Evolutionary conservation across 1,140 invertebrate species (phyloP), one percentile per base, ranked within the genome.

Genomic region (Chlorops oryzae): DNA sequence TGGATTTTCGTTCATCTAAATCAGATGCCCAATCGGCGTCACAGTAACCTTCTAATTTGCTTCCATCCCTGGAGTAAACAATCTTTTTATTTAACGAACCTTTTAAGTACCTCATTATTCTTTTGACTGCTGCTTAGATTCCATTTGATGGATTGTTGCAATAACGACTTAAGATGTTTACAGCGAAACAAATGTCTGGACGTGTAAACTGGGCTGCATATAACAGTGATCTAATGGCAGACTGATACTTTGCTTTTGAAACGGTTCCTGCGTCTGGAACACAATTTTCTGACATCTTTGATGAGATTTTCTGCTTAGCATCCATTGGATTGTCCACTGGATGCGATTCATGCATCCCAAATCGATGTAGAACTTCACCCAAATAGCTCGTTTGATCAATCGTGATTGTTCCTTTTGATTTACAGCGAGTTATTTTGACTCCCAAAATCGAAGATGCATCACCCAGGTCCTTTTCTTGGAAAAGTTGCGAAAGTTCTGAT

Each of bases 151-250:
- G 25, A 32, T 50, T 42, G 4, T 50, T 27, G 17, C 42, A 41
- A 21, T 32, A 41, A 22, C 20, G 18, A 7, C 38, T 41, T 22
- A 41, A 32, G 42, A 5, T 4, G 18, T 23, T 42, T 3, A 62
- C n/a, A n/a, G n/a, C n/a, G n/a, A n/a, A n/a, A n/a, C n/a, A n/a
- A n/a, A n/a, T n/a, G n/a, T n/a, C n/a, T 63, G 2, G 63, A 54
- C 56, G 57, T 34, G 52, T 62, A 12, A 48, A 54, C 46, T 62
- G 51, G 27, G 51, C 55, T 39, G 56, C 12, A 35, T 56, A 62
- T n/a, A 65, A 23, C 42, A 62, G 55, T 51, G 58, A 56, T 32
- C 62, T 62, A 40, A 70, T 56, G 6, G 57, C 58, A 58, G 63
- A 58, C 57, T 59, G 57, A 56, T 62, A 62, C n/a, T n/a, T n/a